Base-by-base conservation (phyloP, 2,888 invertebrate species). In the Oxystoma pomonae region DNA sequence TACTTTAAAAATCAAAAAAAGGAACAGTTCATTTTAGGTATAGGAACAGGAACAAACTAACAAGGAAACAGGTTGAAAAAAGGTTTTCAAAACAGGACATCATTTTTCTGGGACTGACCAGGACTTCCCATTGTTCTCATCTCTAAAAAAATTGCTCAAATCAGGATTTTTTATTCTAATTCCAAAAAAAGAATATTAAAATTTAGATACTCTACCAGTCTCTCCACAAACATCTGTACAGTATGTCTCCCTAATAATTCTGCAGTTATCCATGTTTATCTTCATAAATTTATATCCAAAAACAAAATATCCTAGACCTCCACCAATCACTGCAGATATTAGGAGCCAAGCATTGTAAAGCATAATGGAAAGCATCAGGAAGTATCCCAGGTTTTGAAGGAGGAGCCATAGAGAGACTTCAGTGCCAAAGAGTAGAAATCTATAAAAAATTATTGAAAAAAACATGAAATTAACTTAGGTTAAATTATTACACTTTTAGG, bases 291-390 rank as follows among this genome's bases (percentile, higher is more conserved):
- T 76, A 58, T 82, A 82, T 9, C 85, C 84, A 72, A 85, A 86
- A 61, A 84, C 74, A 75, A 83, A 85, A 71, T 85, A 85, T n/a
- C 86, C 86, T 1, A 85, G 53, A 18, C 82, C 81, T 76, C 87
- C 86, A 19, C 90, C 90, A 61, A 87, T 78, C 2, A 87, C 82
- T 59, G 89, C 83, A 12, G 89, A 84, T 58, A 89, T 80, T 65
- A 86, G 81, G 61, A 90, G 78, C 73, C 89, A 89, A 20, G 84
- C 87, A 78, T 90, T 90, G 79, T 86, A 90, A 16, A 87, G 77
- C 90, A 90, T 90, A n/a, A 90, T 87, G 20, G 85, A 83, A 68
- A 90, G 76, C 90, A 90, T 90, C 20, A 90, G 81, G 59, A 90
- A 76, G 78, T 90, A 90, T 20, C 89, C 88, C 57, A 89, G 81